Conservation (phyloP, 1,140 invertebrate genomes). For the Caenorhabditis latens region DNA sequence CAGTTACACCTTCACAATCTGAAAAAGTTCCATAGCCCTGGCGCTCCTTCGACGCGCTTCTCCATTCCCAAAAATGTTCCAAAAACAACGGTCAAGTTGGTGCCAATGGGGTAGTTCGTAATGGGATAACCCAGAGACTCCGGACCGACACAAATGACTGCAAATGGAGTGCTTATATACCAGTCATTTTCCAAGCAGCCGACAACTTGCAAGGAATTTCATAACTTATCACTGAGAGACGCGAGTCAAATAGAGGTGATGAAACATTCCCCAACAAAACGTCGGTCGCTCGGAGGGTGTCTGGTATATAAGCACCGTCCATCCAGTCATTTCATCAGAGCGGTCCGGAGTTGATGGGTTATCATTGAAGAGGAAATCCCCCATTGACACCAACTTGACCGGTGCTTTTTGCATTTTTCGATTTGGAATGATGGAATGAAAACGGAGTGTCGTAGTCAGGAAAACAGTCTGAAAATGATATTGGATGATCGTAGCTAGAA, state of each 20-base stretch:
- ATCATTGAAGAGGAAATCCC: background rate
- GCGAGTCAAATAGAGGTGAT: background rate
- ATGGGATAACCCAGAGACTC: background rate
- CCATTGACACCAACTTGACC: background rate
- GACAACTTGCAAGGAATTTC: background rate
- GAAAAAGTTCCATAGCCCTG: no score
- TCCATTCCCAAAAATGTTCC: background rate
- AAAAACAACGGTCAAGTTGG: constrained; percentile 8
- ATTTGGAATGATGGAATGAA: background rate
- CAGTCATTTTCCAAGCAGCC: background rate
- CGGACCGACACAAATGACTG: background rate
- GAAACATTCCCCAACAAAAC: background rate
- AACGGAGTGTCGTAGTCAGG: no score
- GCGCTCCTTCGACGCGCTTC: no score
- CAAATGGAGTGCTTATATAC: background rate
- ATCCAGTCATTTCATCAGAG: background rate
- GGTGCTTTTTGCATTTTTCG: background rate
- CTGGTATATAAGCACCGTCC: background rate
- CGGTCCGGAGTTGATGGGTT: constrained; percentile 28
- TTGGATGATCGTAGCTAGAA: no score
- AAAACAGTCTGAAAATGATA: background rate
- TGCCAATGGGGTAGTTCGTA: background rate
- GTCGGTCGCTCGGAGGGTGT: background rate
- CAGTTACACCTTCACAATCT: no score
- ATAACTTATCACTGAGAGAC: background rate